Percentiles rank a stretch among this genome's conserved stretches.
phyloP scores from a whole-genome alignment of 2,797 vertebrate species.

The Lepilemur ruficaudatus region DNA sequence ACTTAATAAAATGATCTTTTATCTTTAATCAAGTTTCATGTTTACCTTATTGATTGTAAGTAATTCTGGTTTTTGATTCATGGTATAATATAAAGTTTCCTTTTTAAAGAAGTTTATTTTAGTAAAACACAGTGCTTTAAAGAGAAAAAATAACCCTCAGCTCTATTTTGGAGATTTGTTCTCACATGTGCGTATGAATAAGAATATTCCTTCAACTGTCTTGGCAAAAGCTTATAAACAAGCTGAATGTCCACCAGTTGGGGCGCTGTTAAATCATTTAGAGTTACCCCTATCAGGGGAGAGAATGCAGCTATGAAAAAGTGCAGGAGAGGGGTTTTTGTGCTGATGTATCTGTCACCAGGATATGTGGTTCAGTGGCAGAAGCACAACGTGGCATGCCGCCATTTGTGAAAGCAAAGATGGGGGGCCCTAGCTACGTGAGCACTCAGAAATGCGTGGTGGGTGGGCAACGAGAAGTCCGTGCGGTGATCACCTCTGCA shows the following conservation, averaged over 20 bases:
- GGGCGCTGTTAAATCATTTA: background rate
- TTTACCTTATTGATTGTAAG: background rate
- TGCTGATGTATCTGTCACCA: background rate
- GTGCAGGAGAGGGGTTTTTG: background rate
- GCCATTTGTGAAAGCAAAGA: background rate
- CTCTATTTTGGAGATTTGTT: background rate
- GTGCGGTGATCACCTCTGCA: background rate
- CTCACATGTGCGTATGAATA: background rate
- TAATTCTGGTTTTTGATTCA: background rate
- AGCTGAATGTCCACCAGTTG: background rate
- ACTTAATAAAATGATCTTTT: background rate
- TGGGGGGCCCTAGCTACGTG: accelerated
- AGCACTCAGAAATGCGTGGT: background rate
- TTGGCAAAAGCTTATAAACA: background rate
- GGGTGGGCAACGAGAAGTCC: background rate
- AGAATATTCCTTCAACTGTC: background rate
- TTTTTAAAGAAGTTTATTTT: background rate
- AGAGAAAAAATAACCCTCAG: background rate
- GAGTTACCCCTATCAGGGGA: background rate
- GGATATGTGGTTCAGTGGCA: background rate
- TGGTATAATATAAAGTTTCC: background rate
- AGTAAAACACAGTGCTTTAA: background rate
- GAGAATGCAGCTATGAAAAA: background rate
- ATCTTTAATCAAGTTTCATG: background rate
- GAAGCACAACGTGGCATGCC: background rate